Evolutionary conservation across 2,888 invertebrate species (phyloP).

Genomic region (Acronicta aceris): DNA sequence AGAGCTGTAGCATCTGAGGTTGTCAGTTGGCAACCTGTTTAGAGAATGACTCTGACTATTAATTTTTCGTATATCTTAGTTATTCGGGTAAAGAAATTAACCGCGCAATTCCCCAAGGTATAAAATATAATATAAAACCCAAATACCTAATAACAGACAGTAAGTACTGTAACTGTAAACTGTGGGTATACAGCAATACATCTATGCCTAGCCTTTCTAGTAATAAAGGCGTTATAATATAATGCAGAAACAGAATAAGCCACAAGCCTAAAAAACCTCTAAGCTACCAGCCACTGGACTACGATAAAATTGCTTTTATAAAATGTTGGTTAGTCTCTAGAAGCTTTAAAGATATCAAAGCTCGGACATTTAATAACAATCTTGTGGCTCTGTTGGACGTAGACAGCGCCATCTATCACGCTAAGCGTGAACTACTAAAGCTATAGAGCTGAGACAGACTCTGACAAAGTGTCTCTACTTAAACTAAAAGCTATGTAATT

Average conservation of each 20-base stretch:
- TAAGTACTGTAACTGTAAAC: too few relatives aligned
- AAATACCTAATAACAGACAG: too few relatives aligned
- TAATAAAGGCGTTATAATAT: neutral
- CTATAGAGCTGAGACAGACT: constrained; percentile 33
- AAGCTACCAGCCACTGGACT: neutral
- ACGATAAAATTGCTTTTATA: constrained; percentile 2
- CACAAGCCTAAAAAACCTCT: too few relatives aligned
- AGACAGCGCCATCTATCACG: constrained; percentile 45
- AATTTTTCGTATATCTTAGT: too few relatives aligned
- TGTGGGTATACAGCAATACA: too few relatives aligned
- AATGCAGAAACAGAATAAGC: neutral
- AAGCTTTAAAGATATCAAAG: constrained; percentile 26
- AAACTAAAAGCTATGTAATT: constrained; percentile 40
- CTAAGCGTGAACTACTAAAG: constrained; percentile 37
- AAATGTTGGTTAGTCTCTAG: constrained; percentile 22
- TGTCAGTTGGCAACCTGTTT: too few relatives aligned
- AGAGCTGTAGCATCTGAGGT: too few relatives aligned
- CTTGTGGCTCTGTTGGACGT: constrained; percentile 18
- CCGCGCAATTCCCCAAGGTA: too few relatives aligned
- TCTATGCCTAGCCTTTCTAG: too few relatives aligned
- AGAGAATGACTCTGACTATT: too few relatives aligned
- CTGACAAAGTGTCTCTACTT: constrained; percentile 41
- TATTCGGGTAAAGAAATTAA: too few relatives aligned
- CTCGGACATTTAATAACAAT: constrained; percentile 22
- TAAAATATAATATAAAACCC: too few relatives aligned